Percentiles rank a stretch among this genome's conserved stretches.
These are phyloP conservation scores for Coccyzus lansbergi DNA, from an alignment of 2,797 vertebrate genomes.

Conservation along the genomic window DNA sequence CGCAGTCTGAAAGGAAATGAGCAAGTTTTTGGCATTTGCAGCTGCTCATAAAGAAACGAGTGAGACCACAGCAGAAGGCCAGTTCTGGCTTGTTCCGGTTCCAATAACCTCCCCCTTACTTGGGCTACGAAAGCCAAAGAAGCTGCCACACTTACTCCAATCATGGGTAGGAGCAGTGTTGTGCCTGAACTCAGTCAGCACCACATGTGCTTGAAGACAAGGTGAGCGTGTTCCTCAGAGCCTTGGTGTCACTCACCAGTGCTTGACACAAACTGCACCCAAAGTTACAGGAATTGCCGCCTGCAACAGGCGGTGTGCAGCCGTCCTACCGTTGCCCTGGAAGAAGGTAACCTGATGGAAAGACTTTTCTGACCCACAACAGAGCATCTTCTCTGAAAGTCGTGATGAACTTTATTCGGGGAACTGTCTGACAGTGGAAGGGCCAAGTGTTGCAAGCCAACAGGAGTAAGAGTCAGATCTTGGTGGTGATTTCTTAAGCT, in stretches of 20 bases:
- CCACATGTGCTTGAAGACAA: rapidly evolving
- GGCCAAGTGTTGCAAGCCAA: background rate
- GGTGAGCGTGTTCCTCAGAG: rapidly evolving
- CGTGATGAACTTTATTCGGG: background rate
- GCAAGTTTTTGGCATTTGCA: background rate
- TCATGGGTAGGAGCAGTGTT: rapidly evolving
- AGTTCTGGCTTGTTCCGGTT: background rate
- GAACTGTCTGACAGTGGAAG: background rate
- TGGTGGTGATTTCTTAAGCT: rapidly evolving
- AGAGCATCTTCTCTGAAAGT: background rate
- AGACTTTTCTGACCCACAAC: background rate
- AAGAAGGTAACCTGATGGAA: background rate
- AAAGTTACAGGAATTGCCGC: background rate
- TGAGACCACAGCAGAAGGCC: background rate
- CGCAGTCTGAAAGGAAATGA: background rate
- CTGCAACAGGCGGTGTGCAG: rapidly evolving
- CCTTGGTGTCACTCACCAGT: background rate
- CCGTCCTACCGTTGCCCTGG: rapidly evolving
- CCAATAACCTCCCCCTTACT: background rate
- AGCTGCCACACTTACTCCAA: rapidly evolving
- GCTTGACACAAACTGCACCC: background rate
- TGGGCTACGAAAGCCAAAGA: rapidly evolving
- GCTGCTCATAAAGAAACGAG: background rate
- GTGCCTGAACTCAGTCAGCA: rapidly evolving
- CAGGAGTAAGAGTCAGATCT: background rate